phyloP scores from a whole-genome alignment of 2,888 invertebrate genomes.

The Antitype chi region DNA sequence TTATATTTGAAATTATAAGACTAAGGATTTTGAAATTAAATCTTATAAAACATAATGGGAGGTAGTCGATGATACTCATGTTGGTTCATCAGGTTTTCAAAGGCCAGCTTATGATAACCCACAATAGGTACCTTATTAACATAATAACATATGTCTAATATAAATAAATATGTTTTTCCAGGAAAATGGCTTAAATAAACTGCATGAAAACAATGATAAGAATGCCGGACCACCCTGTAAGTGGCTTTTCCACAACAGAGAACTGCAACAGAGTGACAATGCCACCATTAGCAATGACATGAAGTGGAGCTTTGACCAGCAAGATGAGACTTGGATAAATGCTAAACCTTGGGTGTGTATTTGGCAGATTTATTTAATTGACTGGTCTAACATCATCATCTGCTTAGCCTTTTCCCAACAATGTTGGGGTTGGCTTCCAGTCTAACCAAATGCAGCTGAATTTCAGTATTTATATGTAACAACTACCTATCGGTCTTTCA shows the following conservation, averaged over 20 bases:
- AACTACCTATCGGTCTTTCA: no score
- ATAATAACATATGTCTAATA: not conserved
- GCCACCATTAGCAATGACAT: constrained; percentile 82
- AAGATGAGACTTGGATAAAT: constrained; percentile 86
- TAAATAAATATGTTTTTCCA: not conserved
- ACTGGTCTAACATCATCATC: constrained; percentile 6
- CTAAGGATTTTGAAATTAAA: constrained; percentile 2
- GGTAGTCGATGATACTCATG: not conserved
- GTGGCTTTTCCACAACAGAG: constrained; percentile 77
- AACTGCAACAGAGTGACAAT: constrained; percentile 69
- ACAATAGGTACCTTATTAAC: not conserved
- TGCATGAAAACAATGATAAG: constrained; percentile 73
- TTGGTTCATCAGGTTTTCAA: not conserved
- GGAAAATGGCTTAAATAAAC: constrained; percentile 40
- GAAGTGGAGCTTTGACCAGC: constrained; percentile 84
- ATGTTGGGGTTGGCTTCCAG: no score
- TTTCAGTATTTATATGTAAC: no score
- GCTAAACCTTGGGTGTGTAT: constrained; percentile 88
- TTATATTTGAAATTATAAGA: constrained; percentile 5
- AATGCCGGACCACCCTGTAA: constrained; percentile 69
- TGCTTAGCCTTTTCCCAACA: no score
- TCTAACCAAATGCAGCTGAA: no score
- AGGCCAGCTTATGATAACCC: no score
- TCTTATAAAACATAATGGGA: not conserved
- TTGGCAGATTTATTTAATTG: constrained; percentile 47